These are phyloP conservation scores for Sinocyclocheilus anshuiensis DNA, from an alignment of 2,113 vertebrate species.

Conservation along the genomic window DNA sequence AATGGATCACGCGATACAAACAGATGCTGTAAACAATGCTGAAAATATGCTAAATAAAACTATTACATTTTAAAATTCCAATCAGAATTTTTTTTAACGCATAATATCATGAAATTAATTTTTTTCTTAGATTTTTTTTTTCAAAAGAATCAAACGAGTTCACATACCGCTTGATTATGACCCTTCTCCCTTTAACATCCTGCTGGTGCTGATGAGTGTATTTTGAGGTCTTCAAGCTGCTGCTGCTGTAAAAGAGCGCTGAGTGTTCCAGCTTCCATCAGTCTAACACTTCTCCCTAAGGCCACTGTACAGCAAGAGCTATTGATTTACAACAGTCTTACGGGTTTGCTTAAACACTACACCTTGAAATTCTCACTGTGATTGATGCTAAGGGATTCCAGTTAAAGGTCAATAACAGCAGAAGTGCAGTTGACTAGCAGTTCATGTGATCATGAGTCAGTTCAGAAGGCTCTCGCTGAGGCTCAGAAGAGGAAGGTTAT, in stretches of 20 bases:
- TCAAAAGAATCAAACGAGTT: neutral
- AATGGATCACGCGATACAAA: neutral
- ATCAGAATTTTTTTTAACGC: too few species aligned
- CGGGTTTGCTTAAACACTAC: conserved; percentile 26
- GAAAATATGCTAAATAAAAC: too few species aligned
- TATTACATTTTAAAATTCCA: too few species aligned
- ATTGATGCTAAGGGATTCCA: neutral
- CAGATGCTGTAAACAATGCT: neutral
- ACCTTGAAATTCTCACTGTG: conserved; percentile 27
- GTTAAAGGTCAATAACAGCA: conserved; percentile 10
- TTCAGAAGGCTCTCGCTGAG: neutral
- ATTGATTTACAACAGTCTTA: conserved; percentile 33
- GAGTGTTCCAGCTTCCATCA: conserved; percentile 30
- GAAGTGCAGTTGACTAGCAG: neutral
- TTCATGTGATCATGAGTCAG: conserved; percentile 29
- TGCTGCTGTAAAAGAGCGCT: conserved; percentile 3
- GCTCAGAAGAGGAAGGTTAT: neutral
- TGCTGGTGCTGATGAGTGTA: neutral
- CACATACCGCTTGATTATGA: neutral
- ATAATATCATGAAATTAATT: too few species aligned
- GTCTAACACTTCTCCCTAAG: conserved; percentile 23
- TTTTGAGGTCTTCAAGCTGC: neutral
- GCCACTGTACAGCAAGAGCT: conserved; percentile 21
- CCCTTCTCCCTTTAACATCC: neutral
- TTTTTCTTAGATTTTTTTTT: too few species aligned